These are phyloP conservation scores for Teleogryllus occipitalis DNA, from an alignment of 1,140 invertebrate genomes.

Conservation along the genomic window DNA sequence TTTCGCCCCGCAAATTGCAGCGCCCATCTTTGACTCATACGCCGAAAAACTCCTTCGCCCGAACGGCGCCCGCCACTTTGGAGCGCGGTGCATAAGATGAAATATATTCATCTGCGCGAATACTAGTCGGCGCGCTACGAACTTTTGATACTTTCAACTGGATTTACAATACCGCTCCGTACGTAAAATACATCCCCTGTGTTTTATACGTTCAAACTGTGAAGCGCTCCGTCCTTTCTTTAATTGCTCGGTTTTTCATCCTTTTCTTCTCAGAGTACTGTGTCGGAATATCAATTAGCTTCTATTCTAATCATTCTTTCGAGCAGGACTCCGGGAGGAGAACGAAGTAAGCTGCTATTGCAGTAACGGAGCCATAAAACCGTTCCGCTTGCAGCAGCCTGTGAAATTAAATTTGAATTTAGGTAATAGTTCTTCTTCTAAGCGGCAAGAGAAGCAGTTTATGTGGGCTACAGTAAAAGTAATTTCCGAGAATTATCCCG, in stretches of 20 bases:
- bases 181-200: background rate
- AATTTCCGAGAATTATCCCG: background rate
- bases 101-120: no score
- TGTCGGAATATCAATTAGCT: background rate
- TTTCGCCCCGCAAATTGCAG: no score
- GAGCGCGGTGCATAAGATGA: no score
- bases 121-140: no score
- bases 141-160: no score
- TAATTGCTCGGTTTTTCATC: background rate
- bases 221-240: background rate
- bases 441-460: constrained; percentile 3
- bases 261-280: background rate
- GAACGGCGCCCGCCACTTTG: no score
- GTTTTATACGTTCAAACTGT: background rate
- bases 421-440: constrained; percentile 1
- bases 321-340: background rate
- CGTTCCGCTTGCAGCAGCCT: background rate
- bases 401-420: constrained; percentile 2
- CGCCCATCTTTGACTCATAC: no score
- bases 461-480: background rate
- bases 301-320: background rate
- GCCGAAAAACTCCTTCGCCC: no score
- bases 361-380: constrained; percentile 3
- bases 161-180: background rate
- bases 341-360: background rate